Conservation (phyloP, 1,140 invertebrate genomes). For the Aphis gossypii region DNA sequence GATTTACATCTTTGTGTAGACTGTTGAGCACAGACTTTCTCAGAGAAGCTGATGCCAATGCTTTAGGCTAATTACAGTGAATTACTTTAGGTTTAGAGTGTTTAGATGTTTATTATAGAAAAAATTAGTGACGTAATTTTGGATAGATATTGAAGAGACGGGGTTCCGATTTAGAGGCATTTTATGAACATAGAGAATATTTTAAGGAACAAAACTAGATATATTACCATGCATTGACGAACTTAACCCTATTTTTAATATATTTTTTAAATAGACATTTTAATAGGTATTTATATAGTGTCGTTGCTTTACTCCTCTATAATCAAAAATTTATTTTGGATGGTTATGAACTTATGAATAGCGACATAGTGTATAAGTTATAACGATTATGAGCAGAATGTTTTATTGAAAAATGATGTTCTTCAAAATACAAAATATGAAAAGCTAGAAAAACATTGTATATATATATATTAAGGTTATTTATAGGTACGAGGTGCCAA, state of each 20-base stretch:
- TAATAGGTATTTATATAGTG: not conserved
- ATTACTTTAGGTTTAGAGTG: no score
- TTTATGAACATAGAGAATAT: not conserved
- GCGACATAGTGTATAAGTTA: no score
- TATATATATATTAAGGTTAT: no score
- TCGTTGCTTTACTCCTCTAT: not conserved
- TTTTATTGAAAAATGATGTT: no score
- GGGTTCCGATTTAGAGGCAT: no score
- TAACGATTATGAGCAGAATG: no score
- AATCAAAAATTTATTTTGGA: not conserved
- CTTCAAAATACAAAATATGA: no score
- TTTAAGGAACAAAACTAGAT: not conserved
- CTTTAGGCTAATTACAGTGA: not conserved
- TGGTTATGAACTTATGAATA: no score
- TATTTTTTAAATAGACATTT: not conserved
- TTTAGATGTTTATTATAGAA: not conserved
- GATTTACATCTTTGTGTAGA: not conserved
- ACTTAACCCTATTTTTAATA: not conserved
- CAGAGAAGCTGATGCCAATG: not conserved
- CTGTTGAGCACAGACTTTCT: no score
- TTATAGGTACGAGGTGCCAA: no score
- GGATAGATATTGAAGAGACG: no score
- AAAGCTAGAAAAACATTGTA: no score
- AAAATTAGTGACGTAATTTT: not conserved
- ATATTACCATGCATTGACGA: not conserved